Evolutionary conservation across 2,888 invertebrate species (phyloP).

Genomic region (Netelia melanura): DNA sequence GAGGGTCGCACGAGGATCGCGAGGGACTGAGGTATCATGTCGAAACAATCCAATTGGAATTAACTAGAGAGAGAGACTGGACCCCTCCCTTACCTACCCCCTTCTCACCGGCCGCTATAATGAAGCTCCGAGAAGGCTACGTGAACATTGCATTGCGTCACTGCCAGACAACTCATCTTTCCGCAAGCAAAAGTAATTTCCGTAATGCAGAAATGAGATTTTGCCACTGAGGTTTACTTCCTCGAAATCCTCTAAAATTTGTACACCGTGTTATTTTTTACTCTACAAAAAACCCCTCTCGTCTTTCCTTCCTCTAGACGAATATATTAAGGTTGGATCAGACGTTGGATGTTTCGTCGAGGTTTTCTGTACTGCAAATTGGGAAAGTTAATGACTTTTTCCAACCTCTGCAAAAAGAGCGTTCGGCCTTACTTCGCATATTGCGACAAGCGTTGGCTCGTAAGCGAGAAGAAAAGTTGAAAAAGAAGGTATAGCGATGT

Average conservation of each 20-base stretch:
- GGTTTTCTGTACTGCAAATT: not conserved
- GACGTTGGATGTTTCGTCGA: not conserved
- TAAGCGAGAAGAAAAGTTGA: not conserved
- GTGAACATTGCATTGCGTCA: not conserved
- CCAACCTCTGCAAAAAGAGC: not conserved
- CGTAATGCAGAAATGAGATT: constrained; percentile 43
- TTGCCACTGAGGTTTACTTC: not conserved
- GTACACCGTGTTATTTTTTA: not conserved
- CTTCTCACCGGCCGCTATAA: not conserved
- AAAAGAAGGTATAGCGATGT: not conserved
- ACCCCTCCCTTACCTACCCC: not conserved
- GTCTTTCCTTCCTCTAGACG: not conserved
- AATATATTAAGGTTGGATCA: not conserved
- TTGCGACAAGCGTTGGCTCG: not conserved
- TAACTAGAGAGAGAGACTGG: not conserved
- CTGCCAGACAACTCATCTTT: constrained; percentile 13
- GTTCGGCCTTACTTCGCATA: not conserved
- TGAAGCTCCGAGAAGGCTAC: constrained; percentile 1
- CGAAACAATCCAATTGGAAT: constrained; percentile 46
- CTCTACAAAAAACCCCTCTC: not conserved
- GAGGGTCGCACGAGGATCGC: constrained; percentile 11
- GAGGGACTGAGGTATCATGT: constrained; percentile 16
- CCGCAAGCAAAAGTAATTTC: constrained; percentile 45
- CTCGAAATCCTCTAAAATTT: not conserved
- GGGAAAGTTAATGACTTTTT: not conserved